Percentiles rank a stretch among this genome's conserved stretches.
These are phyloP conservation scores for Gobius niger DNA, from an alignment of 2,113 vertebrate species.

Conservation along the genomic window DNA sequence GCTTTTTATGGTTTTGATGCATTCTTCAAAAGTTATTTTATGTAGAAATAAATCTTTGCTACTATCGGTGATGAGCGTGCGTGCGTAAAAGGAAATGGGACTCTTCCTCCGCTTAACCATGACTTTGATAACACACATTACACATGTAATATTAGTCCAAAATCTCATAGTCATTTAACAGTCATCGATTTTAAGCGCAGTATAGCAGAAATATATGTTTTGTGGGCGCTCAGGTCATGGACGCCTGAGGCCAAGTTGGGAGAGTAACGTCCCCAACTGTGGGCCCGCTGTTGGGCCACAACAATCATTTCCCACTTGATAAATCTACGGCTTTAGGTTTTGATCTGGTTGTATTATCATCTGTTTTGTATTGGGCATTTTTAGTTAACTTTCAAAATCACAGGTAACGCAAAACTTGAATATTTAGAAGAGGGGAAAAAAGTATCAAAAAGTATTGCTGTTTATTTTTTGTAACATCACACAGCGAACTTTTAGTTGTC, in stretches of 20 bases:
- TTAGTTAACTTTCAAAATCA: too few species aligned
- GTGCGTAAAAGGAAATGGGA: too few species aligned
- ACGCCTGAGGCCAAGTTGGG: neutral
- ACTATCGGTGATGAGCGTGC: too few species aligned
- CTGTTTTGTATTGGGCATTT: neutral
- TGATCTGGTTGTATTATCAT: neutral
- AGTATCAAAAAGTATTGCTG: neutral
- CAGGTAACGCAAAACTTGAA: too few species aligned
- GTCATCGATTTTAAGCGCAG: neutral
- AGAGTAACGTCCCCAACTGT: neutral
- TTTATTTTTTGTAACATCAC: neutral
- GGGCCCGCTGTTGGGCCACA: conserved; percentile 1
- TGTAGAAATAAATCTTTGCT: neutral
- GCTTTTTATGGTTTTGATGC: neutral
- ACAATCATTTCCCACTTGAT: neutral
- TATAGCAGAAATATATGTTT: neutral
- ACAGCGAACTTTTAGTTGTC: too few species aligned
- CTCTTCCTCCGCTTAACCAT: too few species aligned
- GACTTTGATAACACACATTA: neutral
- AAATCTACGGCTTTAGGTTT: neutral
- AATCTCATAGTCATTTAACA: neutral
- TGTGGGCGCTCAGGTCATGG: neutral
- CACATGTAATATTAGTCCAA: neutral
- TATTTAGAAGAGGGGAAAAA: too few species aligned
- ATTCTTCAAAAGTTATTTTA: neutral